Conservation (phyloP, 2,797 vertebrate genomes). For the Calcarius lapponicus region DNA sequence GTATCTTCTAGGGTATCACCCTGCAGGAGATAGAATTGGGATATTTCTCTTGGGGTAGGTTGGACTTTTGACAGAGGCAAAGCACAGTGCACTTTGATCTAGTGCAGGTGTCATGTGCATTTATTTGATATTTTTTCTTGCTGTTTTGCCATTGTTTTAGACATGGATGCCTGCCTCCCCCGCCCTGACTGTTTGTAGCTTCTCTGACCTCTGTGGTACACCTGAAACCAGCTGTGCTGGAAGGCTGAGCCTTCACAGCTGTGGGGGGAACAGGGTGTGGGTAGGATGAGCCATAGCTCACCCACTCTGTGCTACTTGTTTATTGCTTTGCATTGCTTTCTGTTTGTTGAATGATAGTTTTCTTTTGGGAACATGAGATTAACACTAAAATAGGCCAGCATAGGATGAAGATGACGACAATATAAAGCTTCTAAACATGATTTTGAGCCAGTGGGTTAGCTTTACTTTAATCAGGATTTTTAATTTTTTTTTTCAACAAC, state of each 20-base stretch:
- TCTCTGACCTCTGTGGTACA: neutral
- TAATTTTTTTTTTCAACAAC: neutral
- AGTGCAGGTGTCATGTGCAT: neutral
- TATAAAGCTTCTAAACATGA: neutral
- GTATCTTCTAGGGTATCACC: neutral
- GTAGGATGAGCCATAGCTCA: neutral
- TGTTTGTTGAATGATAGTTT: neutral
- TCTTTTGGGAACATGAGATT: neutral
- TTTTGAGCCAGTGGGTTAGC: neutral
- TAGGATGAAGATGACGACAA: neutral
- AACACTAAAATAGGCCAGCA: constrained; percentile 24
- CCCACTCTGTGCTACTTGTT: neutral
- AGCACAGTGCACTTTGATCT: neutral
- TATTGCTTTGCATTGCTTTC: neutral
- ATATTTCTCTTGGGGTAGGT: neutral
- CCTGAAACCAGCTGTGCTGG: neutral
- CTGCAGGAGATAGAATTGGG: neutral
- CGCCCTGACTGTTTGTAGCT: neutral
- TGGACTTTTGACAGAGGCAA: neutral
- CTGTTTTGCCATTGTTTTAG: neutral
- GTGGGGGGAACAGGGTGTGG: neutral
- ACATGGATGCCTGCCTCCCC: neutral
- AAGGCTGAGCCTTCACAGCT: neutral
- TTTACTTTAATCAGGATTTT: constrained; percentile 11
- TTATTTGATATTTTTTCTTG: neutral